Percentiles rank a stretch among this genome's conserved stretches.
Evolutionary conservation across 2,113 vertebrate species (phyloP).

Genomic region (Lonchura striata): DNA sequence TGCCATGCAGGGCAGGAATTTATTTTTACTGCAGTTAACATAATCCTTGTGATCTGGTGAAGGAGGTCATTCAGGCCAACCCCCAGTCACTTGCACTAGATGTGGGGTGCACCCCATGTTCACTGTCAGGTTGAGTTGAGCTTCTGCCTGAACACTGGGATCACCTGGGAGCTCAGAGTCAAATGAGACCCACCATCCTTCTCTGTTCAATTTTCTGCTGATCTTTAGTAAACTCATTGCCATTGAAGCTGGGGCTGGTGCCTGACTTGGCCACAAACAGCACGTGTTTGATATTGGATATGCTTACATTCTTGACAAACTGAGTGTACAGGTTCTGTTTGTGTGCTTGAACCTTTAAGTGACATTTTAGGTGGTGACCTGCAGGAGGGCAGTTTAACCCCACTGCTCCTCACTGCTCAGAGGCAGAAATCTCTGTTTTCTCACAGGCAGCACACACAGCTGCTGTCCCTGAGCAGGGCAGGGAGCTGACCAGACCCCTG

Average conservation of each 20-base stretch:
- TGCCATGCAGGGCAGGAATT: background rate
- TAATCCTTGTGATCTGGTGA: background rate
- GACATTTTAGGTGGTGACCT: background rate
- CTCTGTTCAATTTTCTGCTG: background rate
- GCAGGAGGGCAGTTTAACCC: background rate
- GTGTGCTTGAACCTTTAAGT: background rate
- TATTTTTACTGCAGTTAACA: background rate
- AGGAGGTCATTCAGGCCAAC: background rate
- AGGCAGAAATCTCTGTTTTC: background rate
- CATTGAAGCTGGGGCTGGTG: background rate
- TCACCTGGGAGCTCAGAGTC: background rate
- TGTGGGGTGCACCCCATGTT: rapidly evolving
- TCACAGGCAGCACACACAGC: rapidly evolving
- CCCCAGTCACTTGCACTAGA: background rate
- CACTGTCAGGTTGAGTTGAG: background rate
- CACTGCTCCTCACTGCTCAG: background rate
- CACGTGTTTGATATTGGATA: background rate
- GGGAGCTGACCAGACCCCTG: background rate
- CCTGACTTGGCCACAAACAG: background rate
- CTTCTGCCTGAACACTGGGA: background rate
- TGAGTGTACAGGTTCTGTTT: background rate
- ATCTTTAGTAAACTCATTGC: background rate
- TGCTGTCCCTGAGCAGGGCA: background rate
- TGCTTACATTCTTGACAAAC: background rate
- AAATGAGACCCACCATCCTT: background rate